phyloP scores from a whole-genome alignment of 2,113 vertebrate genomes.

The Eudorcas thomsonii region DNA sequence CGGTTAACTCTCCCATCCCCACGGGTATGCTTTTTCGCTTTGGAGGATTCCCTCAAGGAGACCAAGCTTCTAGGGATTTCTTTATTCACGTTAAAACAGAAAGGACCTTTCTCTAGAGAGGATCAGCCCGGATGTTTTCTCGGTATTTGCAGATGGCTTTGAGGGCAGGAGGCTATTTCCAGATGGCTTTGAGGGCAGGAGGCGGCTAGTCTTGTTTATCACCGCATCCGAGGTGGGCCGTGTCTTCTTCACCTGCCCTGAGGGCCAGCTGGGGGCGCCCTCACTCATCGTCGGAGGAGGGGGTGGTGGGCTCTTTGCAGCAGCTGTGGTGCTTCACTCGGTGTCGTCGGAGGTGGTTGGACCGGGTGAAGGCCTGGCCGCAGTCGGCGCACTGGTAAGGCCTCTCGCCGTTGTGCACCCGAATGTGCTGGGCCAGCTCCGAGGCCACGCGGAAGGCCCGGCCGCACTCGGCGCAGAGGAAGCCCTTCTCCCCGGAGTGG shows the following conservation, averaged over 20 bases:
- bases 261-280: not conserved
- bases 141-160: not conserved
- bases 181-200: not conserved
- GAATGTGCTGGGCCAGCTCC: slow-evolving; percentile 22
- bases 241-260: slow-evolving; percentile 63
- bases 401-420: slow-evolving; percentile 41
- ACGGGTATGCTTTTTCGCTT: not conserved
- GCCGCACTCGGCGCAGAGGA: slow-evolving; percentile 46
- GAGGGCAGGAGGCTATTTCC: not conserved
- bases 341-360: slow-evolving; percentile 53
- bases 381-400: slow-evolving; percentile 41
- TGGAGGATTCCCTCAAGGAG: not conserved
- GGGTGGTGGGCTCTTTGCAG: not conserved
- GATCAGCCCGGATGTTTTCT: not conserved
- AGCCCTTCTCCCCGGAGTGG: slow-evolving; percentile 26
- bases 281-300: not conserved
- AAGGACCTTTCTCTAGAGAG: not conserved
- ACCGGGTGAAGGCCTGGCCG: slow-evolving; percentile 40
- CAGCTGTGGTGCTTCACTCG: not conserved
- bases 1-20: not conserved
- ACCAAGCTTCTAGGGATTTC: not conserved
- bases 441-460: slow-evolving; percentile 19
- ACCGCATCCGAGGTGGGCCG: slow-evolving; percentile 25
- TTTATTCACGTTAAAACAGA: not conserved
- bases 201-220: not conserved